Evolutionary conservation across 2,113 vertebrate genomes (phyloP).

Genomic region (Leptodactylus fuscus): DNA sequence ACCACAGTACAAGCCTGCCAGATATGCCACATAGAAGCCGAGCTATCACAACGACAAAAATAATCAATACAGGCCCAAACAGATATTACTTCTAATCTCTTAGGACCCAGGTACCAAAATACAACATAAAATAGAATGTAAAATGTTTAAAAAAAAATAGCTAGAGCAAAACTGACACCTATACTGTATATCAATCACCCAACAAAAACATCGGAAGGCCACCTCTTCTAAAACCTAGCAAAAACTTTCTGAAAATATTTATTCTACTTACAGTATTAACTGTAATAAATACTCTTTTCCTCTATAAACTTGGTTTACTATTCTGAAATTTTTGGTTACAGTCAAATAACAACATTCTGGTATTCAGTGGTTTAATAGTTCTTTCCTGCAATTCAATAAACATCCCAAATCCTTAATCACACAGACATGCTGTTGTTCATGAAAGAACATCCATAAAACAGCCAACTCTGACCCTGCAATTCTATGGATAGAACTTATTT

Average conservation of each 20-base stretch:
- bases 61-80: constrained; percentile 21
- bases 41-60: background rate
- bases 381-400: no score
- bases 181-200: background rate
- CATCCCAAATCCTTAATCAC: no score
- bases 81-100: constrained; percentile 9
- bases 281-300: no score
- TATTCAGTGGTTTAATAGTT: no score
- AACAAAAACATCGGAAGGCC: background rate
- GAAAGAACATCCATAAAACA: no score
- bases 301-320: no score
- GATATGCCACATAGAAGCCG: background rate
- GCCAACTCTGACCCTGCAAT: no score
- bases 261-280: background rate
- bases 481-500: no score
- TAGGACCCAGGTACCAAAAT: constrained; percentile 16
- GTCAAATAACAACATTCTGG: no score
- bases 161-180: background rate
- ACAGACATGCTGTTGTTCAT: no score
- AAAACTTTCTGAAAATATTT: background rate
- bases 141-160: background rate
- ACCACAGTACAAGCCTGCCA: constrained; percentile 18
- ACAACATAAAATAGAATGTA: background rate
- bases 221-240: background rate
- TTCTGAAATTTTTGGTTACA: no score